A percentile compares a stretch with the other conserved stretches of the same genome.
Conservation (phyloP, 2,113 vertebrate species). For the Paracanthobrama guichenoti region DNA sequence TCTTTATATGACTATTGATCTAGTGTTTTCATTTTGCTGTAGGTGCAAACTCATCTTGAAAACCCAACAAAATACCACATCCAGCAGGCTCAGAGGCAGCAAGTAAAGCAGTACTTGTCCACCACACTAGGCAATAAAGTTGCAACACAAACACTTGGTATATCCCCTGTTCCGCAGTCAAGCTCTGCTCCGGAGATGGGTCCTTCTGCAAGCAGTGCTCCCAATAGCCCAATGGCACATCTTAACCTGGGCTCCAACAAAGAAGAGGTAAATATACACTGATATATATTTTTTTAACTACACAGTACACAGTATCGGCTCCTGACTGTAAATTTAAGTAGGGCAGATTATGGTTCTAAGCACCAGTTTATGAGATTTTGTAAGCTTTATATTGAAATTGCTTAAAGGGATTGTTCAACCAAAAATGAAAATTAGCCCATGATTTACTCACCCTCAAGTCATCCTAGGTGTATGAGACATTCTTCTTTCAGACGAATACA, state of each 20-base stretch:
- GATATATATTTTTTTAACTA: too few species aligned
- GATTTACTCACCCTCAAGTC: too few species aligned
- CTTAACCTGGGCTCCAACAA: constrained; percentile 80
- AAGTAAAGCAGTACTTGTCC: constrained; percentile 85
- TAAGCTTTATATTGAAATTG: too few species aligned
- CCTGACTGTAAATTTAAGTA: too few species aligned
- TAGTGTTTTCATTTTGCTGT: constrained; percentile 11
- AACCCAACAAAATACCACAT: constrained; percentile 88
- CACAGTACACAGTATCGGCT: too few species aligned
- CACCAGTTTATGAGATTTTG: too few species aligned
- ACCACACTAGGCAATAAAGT: constrained; percentile 76
- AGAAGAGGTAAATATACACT: constrained; percentile 71
- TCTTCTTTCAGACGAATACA: too few species aligned
- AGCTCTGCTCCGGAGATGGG: constrained; percentile 61
- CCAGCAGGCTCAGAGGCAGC: constrained; percentile 83
- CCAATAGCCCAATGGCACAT: constrained; percentile 77
- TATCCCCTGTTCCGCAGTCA: constrained; percentile 59
- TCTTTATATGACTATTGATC: not conserved
- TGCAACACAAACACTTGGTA: constrained; percentile 70
- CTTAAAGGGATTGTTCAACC: too few species aligned
- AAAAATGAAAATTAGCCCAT: too few species aligned
- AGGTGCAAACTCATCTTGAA: constrained; percentile 87
- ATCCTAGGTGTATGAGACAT: too few species aligned
- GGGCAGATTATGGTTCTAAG: too few species aligned
- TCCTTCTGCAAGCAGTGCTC: constrained; percentile 70